Evolutionary conservation across 2,888 invertebrate genomes (phyloP), one percentile per base, ranked within the genome.

Genomic region (Drosophila fungiperda): DNA sequence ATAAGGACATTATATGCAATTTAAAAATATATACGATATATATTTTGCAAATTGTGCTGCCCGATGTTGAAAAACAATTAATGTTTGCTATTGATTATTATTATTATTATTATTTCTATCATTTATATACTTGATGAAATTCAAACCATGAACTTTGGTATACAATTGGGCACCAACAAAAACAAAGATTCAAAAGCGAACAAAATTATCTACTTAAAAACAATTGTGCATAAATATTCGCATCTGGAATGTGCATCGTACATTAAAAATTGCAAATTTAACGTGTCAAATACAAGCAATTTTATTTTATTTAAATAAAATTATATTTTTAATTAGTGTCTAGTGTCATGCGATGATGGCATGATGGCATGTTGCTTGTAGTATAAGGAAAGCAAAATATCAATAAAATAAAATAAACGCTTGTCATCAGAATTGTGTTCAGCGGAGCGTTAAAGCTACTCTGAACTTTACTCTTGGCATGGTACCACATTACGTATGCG

Each of bases 401-500:
- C 7, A 20, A 45, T 45, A 1, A 45, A 23, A 12, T 15, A 7
- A 45, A 23, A 15, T 23, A 23, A 45, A 45, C 53, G 69, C 69
- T 52, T 77, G 81, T 70, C 70, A 65, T 50, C 35, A 57, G 33
- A 36, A 69, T 68, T 72, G 62, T 62, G 71, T 52, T 52, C 36
- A 68, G 71, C 67, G 52, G 48, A 49, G 64, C 45, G 57, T 53
- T 49, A 40, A 58, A 48, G 48, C 20, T 53, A 15, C 33, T 8
- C 17, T 68, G 15, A 53, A 35, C 58, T 50, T 61, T 54, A 60
- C 6, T 40, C 9, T 42, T 32, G 50, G 40, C 57, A 48, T 20
- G 60, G 75, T 59, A 73, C 61, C 69, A 87, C 79, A 70, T 38
- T 89, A 88, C 84, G 89, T 89, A 87, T 89, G 76, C 85, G 87